Evolutionary conservation across 2,797 vertebrate genomes (phyloP), one percentile per base, ranked within the genome.

Genomic region (Trachops cirrhosus): DNA sequence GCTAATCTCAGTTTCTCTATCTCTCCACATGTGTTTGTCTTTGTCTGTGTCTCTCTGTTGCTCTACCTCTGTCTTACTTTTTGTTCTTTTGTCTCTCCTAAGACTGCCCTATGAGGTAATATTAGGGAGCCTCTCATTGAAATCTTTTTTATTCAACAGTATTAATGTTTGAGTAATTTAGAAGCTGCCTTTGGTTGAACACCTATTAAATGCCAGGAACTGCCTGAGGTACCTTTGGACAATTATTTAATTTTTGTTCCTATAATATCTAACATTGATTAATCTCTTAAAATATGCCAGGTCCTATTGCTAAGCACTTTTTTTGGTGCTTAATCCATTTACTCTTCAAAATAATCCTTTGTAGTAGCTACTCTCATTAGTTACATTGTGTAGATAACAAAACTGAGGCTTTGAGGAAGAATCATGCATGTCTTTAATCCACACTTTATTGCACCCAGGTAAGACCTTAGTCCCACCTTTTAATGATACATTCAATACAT

Each of bases 141-240:
- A n/a, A 44, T 67, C 10, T 44, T 68, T 86, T 80, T 74, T 15
- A 46, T 78, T 91, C 50, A 70, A 9, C 24, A 74, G 5, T 39
- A n/a, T 87, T 82, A 50, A 62, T 80, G 26, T 79, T 91, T 46
- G 32, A 93, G 74, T 59, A 84, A 93, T 91, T 39, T 70, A 22
- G 52, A 86, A 75, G 32, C 41, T 48, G 62, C 52, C 70, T 97
- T 94, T 97, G 34, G 32, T 44, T 79, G 89, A 93, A n/a, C 59
- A 57, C 68, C 29, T 71, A 44, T 57, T 79, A 70, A 67, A 86
- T 32, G 24, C 71, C 52, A 88, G 34, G 15, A 89, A 44, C 32
- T 26, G 29, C 80, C 84, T 26, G 26, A 57, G 75, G 21, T 86
- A 46, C 1, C 37, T 24, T 93, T 62, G 68, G 70, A 73, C 6